Evolutionary conservation across 2,888 invertebrate species (phyloP), one percentile per base, ranked within the genome.

Genomic region (Stenodera caucasica): DNA sequence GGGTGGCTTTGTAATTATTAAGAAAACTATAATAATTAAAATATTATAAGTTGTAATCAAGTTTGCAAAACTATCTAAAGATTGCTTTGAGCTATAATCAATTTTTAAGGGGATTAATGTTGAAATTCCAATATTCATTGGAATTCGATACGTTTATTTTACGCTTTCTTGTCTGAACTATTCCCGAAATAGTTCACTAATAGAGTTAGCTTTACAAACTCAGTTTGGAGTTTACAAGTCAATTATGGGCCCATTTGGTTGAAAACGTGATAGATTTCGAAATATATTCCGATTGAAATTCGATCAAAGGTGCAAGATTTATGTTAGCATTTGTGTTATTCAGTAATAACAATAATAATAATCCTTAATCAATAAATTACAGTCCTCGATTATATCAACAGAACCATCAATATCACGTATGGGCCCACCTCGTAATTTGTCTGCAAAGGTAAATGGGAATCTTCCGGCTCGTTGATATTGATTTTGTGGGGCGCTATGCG

Each of bases 381-480:
- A 33, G 8, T 29, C 53, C 15, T 33, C 60, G 49, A 50, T 54
- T 37, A 57, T 26, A 21, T 21, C 12, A 56, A 61, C 52, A 55
- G 55, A 62, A 62, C 55, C 51, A 40, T 58, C 49, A 62, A 58
- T 58, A 55, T 55, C 45, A 53, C 26, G 5, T 26, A 4, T 26
- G 26, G 61, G 58, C 53, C 56, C 53, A 52, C 53, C 55, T 52
- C 15, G 53, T 62, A 58, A 58, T 58, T 60, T 59, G 57, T 63
- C 60, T 63, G 63, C 49, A 63, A 49, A 60, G 63, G 63, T 63
- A 60, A 63, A 63, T 60, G 59, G 50, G 63, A 57, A 63, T 63
- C 60, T 63, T 63, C 62, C 62, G 58, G 62, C 49, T 58, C 58
- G 62, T 62, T 62, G 53, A 29, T 62, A 62, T 62, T 56, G 62